phyloP scores from a whole-genome alignment of 2,113 vertebrate species.

The Numenius arquata region DNA sequence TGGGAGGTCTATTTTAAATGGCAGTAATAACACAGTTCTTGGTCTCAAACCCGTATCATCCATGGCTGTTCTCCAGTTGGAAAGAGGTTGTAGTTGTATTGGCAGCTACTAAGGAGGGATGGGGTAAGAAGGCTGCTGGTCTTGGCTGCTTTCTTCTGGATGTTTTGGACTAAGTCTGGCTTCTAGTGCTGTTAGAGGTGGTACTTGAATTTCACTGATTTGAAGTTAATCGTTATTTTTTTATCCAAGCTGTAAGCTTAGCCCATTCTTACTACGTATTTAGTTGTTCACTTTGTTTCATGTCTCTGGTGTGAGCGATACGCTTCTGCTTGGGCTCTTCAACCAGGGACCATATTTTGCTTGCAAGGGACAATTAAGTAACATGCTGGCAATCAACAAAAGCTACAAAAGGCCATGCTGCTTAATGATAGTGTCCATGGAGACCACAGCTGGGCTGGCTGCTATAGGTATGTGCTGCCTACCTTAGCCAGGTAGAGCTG shows the following conservation, averaged over 20 bases:
- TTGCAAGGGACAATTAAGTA: not conserved
- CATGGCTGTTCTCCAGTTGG: not conserved
- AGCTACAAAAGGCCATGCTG: not conserved
- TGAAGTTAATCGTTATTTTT: not conserved
- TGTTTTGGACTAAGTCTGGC: not conserved
- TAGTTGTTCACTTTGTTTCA: not conserved
- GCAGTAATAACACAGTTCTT: not conserved
- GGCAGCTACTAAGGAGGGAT: not conserved
- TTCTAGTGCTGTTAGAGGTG: not conserved
- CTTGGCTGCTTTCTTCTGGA: not conserved
- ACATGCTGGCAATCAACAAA: not conserved
- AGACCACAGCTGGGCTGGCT: not conserved
- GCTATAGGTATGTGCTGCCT: not conserved
- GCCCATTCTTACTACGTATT: not conserved
- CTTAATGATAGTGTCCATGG: not conserved
- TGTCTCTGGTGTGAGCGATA: not conserved
- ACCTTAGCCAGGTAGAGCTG: not conserved
- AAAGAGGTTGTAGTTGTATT: not conserved
- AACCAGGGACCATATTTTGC: not conserved
- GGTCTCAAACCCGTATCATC: not conserved
- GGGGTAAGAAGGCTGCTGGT: not conserved
- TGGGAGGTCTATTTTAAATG: not conserved
- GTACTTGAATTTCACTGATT: not conserved
- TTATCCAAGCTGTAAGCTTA: not conserved
- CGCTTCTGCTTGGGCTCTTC: not conserved